Percentiles rank a stretch among this genome's conserved stretches.
These are phyloP conservation scores for Sparus aurata DNA, from an alignment of 2,797 vertebrate genomes.

Conservation along the genomic window DNA sequence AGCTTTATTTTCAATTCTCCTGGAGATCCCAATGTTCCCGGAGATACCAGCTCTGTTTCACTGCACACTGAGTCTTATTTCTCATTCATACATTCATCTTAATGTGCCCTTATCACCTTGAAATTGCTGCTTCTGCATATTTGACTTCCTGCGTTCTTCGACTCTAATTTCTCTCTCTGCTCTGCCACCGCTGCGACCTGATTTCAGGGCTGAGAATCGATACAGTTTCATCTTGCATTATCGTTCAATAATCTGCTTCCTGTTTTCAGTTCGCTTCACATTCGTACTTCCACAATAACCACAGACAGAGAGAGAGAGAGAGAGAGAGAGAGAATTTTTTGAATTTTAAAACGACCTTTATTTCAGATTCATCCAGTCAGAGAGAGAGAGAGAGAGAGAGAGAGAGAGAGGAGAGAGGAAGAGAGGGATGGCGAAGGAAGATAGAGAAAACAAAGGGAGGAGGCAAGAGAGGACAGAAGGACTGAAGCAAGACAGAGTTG, in stretches of 20 bases:
- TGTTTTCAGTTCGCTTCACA: slow-evolving; percentile 45
- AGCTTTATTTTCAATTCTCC: slow-evolving; percentile 4
- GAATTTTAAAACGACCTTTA: no score
- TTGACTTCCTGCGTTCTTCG: slow-evolving; percentile 40
- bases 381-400: no score
- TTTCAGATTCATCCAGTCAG: no score
- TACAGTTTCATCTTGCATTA: slow-evolving; percentile 49
- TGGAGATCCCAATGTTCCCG: background rate
- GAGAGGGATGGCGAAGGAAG: no score
- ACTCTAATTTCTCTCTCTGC: slow-evolving; percentile 40
- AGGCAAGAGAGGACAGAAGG: background rate
- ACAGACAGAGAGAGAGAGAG: background rate
- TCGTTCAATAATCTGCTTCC: slow-evolving; percentile 59
- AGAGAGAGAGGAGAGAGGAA: background rate
- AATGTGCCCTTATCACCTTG: slow-evolving; percentile 41
- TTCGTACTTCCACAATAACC: slow-evolving; percentile 30
- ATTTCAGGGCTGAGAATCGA: slow-evolving; percentile 46
- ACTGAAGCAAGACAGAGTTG: background rate
- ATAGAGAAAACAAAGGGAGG: background rate
- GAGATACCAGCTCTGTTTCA: background rate
- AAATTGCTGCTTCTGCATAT: slow-evolving; percentile 38
- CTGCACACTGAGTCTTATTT: background rate
- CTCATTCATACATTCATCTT: slow-evolving; percentile 20
- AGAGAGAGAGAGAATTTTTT: fast-evolving
- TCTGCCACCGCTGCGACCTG: slow-evolving; percentile 34